Conservation (phyloP, 2,888 invertebrate species). For the Aradus depressus region DNA sequence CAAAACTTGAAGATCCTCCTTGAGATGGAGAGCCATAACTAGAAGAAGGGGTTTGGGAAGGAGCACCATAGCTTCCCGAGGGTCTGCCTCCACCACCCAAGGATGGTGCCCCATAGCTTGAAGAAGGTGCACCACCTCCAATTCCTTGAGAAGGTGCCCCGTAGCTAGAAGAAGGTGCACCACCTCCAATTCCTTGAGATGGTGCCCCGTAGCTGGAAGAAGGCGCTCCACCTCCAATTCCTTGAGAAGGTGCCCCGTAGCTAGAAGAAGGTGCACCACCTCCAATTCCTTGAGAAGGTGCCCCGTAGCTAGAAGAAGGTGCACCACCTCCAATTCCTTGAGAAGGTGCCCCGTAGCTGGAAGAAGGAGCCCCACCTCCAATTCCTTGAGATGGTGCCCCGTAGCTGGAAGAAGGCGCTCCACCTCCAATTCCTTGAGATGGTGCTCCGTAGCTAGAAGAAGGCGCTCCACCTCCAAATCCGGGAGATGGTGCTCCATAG, state of each 20-base stretch:
- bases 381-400: slow-evolving; percentile 26
- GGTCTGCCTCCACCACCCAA: slow-evolving; percentile 22
- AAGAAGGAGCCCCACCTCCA: slow-evolving; percentile 11
- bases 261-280: slow-evolving; percentile 20
- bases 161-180: slow-evolving; percentile 20
- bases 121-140: slow-evolving; percentile 15
- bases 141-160: slow-evolving; percentile 17
- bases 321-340: slow-evolving; percentile 27
- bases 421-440: not conserved
- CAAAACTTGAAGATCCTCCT: slow-evolving; percentile 14
- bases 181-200: slow-evolving; percentile 7
- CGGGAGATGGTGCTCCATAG: slow-evolving; percentile 20
- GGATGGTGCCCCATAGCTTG: slow-evolving; percentile 26
- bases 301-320: slow-evolving; percentile 24
- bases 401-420: slow-evolving; percentile 30
- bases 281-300: slow-evolving; percentile 12
- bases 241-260: slow-evolving; percentile 24
- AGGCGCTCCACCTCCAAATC: slow-evolving; percentile 1
- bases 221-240: slow-evolving; percentile 6
- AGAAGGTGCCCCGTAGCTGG: slow-evolving; percentile 14
- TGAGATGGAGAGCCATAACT: slow-evolving; percentile 16
- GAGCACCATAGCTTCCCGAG: slow-evolving; percentile 24
- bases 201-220: slow-evolving; percentile 25
- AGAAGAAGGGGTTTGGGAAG: not conserved
- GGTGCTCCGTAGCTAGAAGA: slow-evolving; percentile 32